These are phyloP conservation scores for Tichodroma muraria DNA, from an alignment of 2,113 vertebrate genomes.

Conservation along the genomic window DNA sequence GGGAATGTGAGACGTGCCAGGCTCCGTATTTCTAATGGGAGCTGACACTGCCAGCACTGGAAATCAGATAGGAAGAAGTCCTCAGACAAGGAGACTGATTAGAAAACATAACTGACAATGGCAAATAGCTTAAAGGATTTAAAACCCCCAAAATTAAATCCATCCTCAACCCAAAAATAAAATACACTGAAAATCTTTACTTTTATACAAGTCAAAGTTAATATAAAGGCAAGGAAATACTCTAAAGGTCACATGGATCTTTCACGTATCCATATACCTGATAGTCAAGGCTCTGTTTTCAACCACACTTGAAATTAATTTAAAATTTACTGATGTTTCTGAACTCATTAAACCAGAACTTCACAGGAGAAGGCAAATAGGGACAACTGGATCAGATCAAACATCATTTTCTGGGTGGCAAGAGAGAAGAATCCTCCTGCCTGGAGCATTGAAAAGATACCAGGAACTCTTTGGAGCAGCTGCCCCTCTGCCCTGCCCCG, in stretches of 20 bases:
- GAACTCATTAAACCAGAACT: not conserved
- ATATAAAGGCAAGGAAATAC: not conserved
- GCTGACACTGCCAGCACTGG: not conserved
- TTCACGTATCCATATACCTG: not conserved
- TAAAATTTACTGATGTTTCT: not conserved
- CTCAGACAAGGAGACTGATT: conserved; percentile 50
- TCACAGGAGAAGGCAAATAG: not conserved
- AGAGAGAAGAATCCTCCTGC: not conserved
- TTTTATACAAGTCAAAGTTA: not conserved
- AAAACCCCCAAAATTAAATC: not conserved
- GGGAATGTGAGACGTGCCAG: not conserved
- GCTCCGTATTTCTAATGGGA: not conserved
- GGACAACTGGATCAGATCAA: not conserved
- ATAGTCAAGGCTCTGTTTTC: not conserved
- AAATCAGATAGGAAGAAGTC: conserved; percentile 39
- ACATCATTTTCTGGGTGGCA: not conserved
- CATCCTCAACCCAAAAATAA: not conserved
- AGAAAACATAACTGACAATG: not conserved
- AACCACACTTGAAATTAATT: not conserved
- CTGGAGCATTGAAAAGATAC: not conserved
- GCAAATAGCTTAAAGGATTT: not conserved
- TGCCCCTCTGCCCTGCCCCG: not conserved
- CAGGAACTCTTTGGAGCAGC: not conserved
- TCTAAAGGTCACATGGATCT: not conserved
- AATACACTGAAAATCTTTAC: not conserved